A percentile compares a stretch with the other conserved stretches of the same genome.
These are phyloP conservation scores for Hypotaenidia okinawae DNA, from an alignment of 2,797 vertebrate species.

Conservation along the genomic window DNA sequence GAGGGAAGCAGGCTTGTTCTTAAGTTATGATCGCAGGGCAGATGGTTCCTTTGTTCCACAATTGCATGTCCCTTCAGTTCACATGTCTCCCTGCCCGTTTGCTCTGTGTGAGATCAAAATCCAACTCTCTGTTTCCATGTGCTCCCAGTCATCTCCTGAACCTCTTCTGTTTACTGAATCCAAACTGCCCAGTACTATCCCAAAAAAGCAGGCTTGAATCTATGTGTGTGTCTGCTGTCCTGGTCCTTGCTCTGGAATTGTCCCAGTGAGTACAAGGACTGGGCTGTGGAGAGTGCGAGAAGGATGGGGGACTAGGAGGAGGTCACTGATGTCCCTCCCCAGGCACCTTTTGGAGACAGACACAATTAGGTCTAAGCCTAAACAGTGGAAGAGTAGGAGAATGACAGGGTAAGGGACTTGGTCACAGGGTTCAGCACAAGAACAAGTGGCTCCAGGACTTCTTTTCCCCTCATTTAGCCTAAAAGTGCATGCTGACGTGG, in stretches of 20 bases:
- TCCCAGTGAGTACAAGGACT: background rate
- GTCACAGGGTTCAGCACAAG: background rate
- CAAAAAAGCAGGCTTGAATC: background rate
- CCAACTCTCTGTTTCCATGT: fast-evolving
- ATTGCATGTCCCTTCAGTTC: fast-evolving
- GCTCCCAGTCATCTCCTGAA: fast-evolving
- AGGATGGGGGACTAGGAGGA: fast-evolving
- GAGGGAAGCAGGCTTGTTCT: background rate
- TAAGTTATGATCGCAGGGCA: fast-evolving
- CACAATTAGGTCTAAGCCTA: background rate
- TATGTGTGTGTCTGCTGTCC: fast-evolving
- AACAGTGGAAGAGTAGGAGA: background rate
- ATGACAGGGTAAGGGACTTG: background rate
- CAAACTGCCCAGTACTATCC: background rate
- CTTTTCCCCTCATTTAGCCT: background rate
- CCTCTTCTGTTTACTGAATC: background rate
- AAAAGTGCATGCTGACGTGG: background rate
- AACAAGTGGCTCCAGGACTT: background rate
- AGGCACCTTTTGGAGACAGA: background rate
- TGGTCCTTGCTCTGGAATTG: background rate
- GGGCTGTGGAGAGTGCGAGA: fast-evolving
- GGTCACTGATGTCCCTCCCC: background rate
- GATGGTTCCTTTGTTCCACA: background rate
- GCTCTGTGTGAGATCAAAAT: background rate
- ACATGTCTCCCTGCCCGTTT: background rate